Evolutionary conservation across 1,140 invertebrate species (phyloP).

Genomic region (Leptopilina clavipes): DNA sequence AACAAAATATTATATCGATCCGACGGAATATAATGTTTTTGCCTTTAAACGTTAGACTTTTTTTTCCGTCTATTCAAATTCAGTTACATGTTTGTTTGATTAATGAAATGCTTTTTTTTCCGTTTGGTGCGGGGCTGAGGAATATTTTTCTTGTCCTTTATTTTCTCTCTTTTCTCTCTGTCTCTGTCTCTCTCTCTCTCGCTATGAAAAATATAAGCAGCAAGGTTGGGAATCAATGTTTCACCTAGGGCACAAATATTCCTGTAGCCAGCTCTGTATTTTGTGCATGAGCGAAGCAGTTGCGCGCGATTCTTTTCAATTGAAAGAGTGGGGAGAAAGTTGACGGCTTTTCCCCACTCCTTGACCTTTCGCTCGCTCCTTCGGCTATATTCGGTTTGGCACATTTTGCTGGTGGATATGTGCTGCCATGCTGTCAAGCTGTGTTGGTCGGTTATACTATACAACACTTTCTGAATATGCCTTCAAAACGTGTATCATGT

Average conservation of each 20-base stretch:
- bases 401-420: conserved; percentile 58
- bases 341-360: conserved; percentile 35
- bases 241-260: conserved; percentile 3
- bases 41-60: background rate
- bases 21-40: background rate
- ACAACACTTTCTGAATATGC: no score
- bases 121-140: background rate
- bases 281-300: conserved; percentile 1
- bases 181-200: no score
- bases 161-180: no score
- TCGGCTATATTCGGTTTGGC: conserved; percentile 61
- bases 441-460: background rate
- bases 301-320: conserved; percentile 18
- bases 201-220: background rate
- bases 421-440: conserved; percentile 33
- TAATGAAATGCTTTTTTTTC: background rate
- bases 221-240: conserved; percentile 3
- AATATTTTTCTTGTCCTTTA: no score
- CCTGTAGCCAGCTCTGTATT: conserved; percentile 18
- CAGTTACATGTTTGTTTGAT: conserved; percentile 12
- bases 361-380: conserved; percentile 54
- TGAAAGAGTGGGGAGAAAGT: conserved; percentile 16
- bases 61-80: background rate
- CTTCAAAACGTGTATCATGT: background rate
- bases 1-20: conserved; percentile 16